These are phyloP conservation scores for Drosophila nr. perissopoda DNA, from an alignment of 2,888 invertebrate species.

Conservation along the genomic window DNA sequence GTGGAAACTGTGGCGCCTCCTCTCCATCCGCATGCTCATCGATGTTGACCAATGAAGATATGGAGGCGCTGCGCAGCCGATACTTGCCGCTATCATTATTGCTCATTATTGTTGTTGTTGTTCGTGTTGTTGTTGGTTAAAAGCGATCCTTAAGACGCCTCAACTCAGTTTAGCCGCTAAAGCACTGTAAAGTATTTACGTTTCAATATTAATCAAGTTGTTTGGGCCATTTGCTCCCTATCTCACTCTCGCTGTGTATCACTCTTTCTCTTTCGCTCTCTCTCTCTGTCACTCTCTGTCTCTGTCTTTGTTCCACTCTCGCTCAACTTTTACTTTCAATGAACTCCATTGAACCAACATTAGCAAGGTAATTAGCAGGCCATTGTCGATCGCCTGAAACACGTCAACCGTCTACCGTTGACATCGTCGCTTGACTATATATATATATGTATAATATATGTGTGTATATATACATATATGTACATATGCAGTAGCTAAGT, in stretches of 20 bases:
- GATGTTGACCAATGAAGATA: conserved; percentile 84
- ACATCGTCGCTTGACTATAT: conserved; percentile 51
- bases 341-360: conserved; percentile 79
- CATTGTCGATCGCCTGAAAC: conserved; percentile 67
- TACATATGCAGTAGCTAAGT: conserved; percentile 26
- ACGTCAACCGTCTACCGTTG: conserved; percentile 49
- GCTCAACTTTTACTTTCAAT: conserved; percentile 75
- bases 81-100: conserved; percentile 84
- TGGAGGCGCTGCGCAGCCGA: conserved; percentile 84
- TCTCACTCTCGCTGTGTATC: conserved; percentile 14
- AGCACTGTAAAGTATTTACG: conserved; percentile 60
- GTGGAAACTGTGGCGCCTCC: conserved; percentile 67
- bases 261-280: neutral
- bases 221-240: conserved; percentile 15
- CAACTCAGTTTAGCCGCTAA: conserved; percentile 50
- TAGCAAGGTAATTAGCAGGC: conserved; percentile 75
- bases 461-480: neutral
- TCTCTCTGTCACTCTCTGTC: neutral
- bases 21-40: conserved; percentile 82
- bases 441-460: neutral
- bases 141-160: conserved; percentile 23
- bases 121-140: neutral
- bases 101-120: conserved; percentile 71
- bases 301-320: conserved; percentile 17
- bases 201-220: conserved; percentile 42